phyloP scores from a whole-genome alignment of 2,888 invertebrate genomes.

The Boloria selene region DNA sequence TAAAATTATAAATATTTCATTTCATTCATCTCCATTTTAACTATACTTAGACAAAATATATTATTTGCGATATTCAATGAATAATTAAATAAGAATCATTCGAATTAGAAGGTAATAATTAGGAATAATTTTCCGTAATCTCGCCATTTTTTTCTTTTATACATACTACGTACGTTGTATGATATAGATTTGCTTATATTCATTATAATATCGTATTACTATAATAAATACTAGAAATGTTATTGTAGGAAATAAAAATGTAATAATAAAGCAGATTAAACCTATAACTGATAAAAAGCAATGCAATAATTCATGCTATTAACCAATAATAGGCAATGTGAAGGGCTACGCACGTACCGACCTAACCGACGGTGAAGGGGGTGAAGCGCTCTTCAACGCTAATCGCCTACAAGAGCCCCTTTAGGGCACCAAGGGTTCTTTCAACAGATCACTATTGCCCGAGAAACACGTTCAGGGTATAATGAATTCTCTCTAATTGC shows the following conservation, averaged over 20 bases:
- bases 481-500: constrained; percentile 35
- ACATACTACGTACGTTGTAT: too few relatives aligned
- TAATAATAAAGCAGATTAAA: constrained; percentile 13
- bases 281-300: constrained; percentile 10
- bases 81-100: too few relatives aligned
- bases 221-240: background rate
- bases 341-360: constrained; percentile 31
- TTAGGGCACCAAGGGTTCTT: constrained; percentile 35
- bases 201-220: too few relatives aligned
- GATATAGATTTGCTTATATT: too few relatives aligned
- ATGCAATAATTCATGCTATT: constrained; percentile 25
- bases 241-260: constrained; percentile 7
- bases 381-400: constrained; percentile 37
- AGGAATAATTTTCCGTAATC: too few relatives aligned
- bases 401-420: constrained; percentile 35
- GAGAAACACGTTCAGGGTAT: constrained; percentile 35
- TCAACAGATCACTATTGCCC: constrained; percentile 35
- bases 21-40: too few relatives aligned
- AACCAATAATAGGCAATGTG: constrained; percentile 28
- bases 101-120: too few relatives aligned
- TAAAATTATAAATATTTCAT: too few relatives aligned
- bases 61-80: too few relatives aligned
- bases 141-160: too few relatives aligned
- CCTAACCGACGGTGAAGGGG: constrained; percentile 27
- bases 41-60: too few relatives aligned